Conservation (phyloP, 2,113 vertebrate species). For the Poeciliopsis prolifica region DNA sequence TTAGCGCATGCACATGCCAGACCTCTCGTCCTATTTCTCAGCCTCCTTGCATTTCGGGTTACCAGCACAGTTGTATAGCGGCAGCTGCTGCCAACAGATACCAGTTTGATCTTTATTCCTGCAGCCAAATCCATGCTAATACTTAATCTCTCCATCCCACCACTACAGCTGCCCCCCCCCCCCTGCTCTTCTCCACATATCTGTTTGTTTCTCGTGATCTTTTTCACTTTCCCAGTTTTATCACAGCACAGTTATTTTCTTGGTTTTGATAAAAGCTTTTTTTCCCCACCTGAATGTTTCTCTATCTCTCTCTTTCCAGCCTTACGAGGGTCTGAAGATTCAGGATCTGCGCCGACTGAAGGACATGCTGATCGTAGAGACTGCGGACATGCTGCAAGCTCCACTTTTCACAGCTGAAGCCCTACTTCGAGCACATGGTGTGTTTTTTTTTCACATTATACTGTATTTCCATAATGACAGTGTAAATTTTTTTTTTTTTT, state of each 20-base stretch:
- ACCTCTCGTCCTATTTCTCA: conserved; percentile 14
- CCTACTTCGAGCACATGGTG: conserved; percentile 95
- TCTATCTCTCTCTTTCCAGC: conserved; percentile 66
- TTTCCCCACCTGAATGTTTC: background rate
- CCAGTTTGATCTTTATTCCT: conserved; percentile 48
- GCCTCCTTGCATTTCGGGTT: conserved; percentile 18
- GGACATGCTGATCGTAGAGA: conserved; percentile 98
- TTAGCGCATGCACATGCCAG: background rate
- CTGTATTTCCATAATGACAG: background rate
- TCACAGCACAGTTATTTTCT: conserved; percentile 1
- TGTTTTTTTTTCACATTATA: conserved; percentile 2
- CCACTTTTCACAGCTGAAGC: conserved; percentile 97
- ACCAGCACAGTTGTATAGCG: conserved; percentile 19
- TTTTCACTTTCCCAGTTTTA: conserved; percentile 9
- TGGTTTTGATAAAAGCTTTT: background rate
- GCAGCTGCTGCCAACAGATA: conserved; percentile 50
- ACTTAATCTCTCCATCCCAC: conserved; percentile 39
- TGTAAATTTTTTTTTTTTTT: background rate
- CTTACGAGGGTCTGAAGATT: conserved; percentile 93
- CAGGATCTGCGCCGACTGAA: conserved; percentile 95
- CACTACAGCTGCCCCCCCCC: background rate
- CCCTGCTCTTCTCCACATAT: conserved; percentile 13
- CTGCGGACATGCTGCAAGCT: conserved; percentile 98
- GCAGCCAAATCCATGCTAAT: conserved; percentile 57
- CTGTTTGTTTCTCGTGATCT: conserved; percentile 6